Base-by-base conservation (phyloP, 1,140 invertebrate species). In the Trypoxylus dichotomus region DNA sequence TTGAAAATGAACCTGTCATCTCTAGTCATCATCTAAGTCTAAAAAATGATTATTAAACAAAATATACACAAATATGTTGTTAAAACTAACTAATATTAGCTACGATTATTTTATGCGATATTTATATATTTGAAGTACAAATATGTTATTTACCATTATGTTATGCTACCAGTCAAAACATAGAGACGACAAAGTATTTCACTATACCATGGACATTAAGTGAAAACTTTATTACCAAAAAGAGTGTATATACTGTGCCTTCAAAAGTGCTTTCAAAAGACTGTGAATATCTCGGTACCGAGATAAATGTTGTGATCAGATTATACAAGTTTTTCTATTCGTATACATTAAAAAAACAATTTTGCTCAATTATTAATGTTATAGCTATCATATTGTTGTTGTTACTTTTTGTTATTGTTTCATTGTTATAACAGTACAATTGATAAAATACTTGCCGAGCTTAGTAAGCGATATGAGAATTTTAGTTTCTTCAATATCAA, bases 271-370 rank as follows among this genome's bases (percentile, higher is more conserved):
- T 63, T 63, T 63, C 60, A 63, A 27, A 63, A 63, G 60, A 63
- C 60, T 63, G 60, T 63, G 60, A 63, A 63, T 27, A 27, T 63
- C 60, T 63, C 60, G 5, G 19, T 63, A 27, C 25, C 5, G 60
- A 24, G 60, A 63, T 63, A 27, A 63, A 63, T 13, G 19, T 63
- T 63, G 60, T 63, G 60, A 63, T 63, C 60, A 63, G 60, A 63
- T 63, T 63, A 63, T 63, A 63, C 60, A 63, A 63, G 47, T 58
- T 63, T 63, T 63, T 63, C 60, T 63, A 63, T 63, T 21, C 25
- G 24, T 63, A 63, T 63, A 24, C 25, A 63, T 58, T n/a, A 19
- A 58, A 58, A 63, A 63, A 19, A 11, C 19, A 63, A 63, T 63
- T 63, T 63, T 63, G 60, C 60, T 63, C 60, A 63, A 63, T 63